Percentiles rank a stretch among this genome's conserved stretches.
phyloP scores from a whole-genome alignment of 2,888 invertebrate genomes.

The Rhagophthalmus giganteus region DNA sequence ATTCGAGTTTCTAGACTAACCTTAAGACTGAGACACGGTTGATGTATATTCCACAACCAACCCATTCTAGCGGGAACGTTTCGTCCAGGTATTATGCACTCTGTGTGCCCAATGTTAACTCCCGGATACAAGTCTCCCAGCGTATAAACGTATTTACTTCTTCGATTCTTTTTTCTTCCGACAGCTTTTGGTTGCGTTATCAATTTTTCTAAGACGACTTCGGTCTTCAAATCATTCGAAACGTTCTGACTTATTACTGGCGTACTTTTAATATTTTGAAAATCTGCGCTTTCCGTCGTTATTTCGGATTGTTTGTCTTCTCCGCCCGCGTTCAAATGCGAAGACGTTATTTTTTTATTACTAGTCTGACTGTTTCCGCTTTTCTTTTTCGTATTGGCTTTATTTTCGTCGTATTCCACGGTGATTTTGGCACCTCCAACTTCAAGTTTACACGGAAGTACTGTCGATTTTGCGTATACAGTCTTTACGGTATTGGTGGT shows the following conservation, averaged over 20 bases:
- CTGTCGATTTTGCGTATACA: too few species aligned
- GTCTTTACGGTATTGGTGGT: too few species aligned
- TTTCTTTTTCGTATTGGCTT: too few species aligned
- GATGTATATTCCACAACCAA: slow-evolving; percentile 64
- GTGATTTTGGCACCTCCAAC: too few species aligned
- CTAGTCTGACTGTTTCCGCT: background rate
- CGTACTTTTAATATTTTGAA: too few species aligned
- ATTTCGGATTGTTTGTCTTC: too few species aligned
- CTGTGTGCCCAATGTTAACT: slow-evolving; percentile 60
- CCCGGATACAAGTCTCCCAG: slow-evolving; percentile 62
- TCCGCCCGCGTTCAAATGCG: background rate
- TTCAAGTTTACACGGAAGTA: too few species aligned
- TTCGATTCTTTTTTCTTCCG: slow-evolving; percentile 36
- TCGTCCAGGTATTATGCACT: slow-evolving; percentile 58
- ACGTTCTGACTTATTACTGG: background rate
- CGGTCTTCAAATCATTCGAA: background rate
- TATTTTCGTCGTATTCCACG: too few species aligned
- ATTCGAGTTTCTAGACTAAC: too few species aligned
- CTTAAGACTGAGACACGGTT: slow-evolving; percentile 42
- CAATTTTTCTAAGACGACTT: background rate
- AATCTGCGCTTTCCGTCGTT: too few species aligned
- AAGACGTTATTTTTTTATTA: background rate
- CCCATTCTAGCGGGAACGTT: slow-evolving; percentile 68
- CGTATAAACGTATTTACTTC: slow-evolving; percentile 58
- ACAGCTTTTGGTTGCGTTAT: background rate